These are phyloP conservation scores for Loripinus fragilis DNA, from an alignment of 2,888 invertebrate genomes.

Conservation along the genomic window DNA sequence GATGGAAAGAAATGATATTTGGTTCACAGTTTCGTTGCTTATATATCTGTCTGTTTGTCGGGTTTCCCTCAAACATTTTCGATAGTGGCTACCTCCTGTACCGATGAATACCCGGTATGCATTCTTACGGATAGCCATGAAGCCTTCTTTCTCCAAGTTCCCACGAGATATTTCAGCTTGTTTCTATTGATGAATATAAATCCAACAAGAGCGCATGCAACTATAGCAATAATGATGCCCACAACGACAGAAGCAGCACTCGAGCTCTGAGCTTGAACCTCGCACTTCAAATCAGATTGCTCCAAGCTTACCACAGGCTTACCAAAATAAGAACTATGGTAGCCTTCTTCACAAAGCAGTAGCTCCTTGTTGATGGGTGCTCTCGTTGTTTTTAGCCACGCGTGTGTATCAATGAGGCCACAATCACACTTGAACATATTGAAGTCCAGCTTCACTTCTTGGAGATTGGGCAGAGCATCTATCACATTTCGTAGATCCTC, in stretches of 20 bases:
- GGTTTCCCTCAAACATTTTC: slow-evolving; percentile 22
- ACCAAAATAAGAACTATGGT: slow-evolving; percentile 52
- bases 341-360: slow-evolving; percentile 53
- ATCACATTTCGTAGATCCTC: slow-evolving; percentile 44
- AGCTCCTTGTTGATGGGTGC: slow-evolving; percentile 43
- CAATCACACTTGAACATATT: slow-evolving; percentile 68
- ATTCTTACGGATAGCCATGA: slow-evolving; percentile 32
- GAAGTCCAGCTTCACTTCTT: slow-evolving; percentile 43
- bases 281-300: slow-evolving; percentile 44
- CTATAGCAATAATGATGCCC: slow-evolving; percentile 46
- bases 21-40: too few relatives aligned
- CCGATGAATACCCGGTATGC: slow-evolving; percentile 46
- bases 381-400: slow-evolving; percentile 58
- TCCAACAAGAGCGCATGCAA: slow-evolving; percentile 39
- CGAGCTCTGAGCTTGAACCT: slow-evolving; percentile 23
- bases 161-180: slow-evolving; percentile 29
- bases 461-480: slow-evolving; percentile 32
- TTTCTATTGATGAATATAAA: slow-evolving; percentile 42
- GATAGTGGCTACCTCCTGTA: slow-evolving; percentile 48
- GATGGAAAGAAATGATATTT: too few relatives aligned
- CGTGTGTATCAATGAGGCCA: slow-evolving; percentile 54
- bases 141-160: slow-evolving; percentile 34
- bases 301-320: slow-evolving; percentile 37
- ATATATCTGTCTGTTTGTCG: too few relatives aligned
- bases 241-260: slow-evolving; percentile 45